A percentile compares a stretch with the other conserved stretches of the same genome.
Evolutionary conservation across 1,140 invertebrate genomes (phyloP).

Genomic region (Ceratina australensis): DNA sequence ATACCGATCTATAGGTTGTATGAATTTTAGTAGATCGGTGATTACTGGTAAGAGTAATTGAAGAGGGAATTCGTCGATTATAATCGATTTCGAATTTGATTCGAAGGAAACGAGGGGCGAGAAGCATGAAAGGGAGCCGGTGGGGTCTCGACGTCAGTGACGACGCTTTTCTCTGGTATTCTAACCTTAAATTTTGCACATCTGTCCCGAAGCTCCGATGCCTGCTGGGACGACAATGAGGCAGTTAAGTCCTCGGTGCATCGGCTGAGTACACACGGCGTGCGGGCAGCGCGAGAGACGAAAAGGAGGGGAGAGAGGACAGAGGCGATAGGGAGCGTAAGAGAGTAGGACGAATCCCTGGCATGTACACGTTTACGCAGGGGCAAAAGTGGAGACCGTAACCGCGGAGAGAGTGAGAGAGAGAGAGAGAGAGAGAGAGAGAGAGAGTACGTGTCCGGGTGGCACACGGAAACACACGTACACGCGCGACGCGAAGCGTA

Average conservation of each 20-base stretch:
- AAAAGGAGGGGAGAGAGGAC: slow-evolving; percentile 60
- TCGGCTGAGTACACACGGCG: slow-evolving; percentile 73
- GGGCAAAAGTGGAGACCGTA: not conserved
- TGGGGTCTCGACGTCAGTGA: slow-evolving; percentile 26
- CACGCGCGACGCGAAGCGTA: slow-evolving; percentile 57
- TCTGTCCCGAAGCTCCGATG: slow-evolving; percentile 72
- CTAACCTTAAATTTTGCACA: slow-evolving; percentile 76
- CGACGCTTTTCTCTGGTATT: slow-evolving; percentile 48
- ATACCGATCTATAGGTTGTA: not conserved
- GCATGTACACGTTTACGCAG: too few species aligned
- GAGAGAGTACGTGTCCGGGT: slow-evolving; percentile 40
- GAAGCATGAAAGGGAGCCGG: slow-evolving; percentile 15
- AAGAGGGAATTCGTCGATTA: slow-evolving; percentile 1
- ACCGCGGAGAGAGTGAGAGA: slow-evolving; percentile 47
- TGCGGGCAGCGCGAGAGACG: slow-evolving; percentile 58
- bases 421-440: slow-evolving; percentile 30
- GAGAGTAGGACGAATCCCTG: slow-evolving; percentile 30
- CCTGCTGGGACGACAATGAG: slow-evolving; percentile 74
- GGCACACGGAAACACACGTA: slow-evolving; percentile 47
- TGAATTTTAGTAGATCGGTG: not conserved
- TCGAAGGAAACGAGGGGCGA: not conserved
- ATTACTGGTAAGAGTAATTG: too few species aligned
- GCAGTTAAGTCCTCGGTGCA: slow-evolving; percentile 74
- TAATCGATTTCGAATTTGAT: slow-evolving; percentile 16
- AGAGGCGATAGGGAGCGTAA: slow-evolving; percentile 54